A percentile compares a stretch with the other conserved stretches of the same genome.
Conservation (phyloP, 2,113 vertebrate species). For the Gnathonemus echidnorhynchus region DNA sequence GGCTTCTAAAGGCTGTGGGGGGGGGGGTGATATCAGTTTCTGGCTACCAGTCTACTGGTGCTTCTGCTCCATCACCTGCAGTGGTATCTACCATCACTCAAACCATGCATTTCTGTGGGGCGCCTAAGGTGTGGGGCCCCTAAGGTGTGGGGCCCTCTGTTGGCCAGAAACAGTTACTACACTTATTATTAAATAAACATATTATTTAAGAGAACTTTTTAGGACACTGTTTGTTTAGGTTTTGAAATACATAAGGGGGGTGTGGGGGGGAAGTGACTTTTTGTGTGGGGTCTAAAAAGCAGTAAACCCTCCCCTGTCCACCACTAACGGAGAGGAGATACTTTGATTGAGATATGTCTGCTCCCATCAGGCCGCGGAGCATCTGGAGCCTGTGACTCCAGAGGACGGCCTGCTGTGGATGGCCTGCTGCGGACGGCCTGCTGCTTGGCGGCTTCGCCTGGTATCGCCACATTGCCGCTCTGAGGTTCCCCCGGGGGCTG, state of each 20-base stretch:
- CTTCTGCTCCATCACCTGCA: background rate
- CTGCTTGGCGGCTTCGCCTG: background rate
- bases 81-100: background rate
- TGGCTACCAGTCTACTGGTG: background rate
- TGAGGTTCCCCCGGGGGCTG: no score
- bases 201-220: background rate
- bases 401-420: no score
- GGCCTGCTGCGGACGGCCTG: no score
- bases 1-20: background rate
- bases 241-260: background rate
- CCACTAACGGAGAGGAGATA: background rate
- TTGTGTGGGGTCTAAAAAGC: background rate
- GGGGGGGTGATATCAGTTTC: background rate
- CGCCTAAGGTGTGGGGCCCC: background rate
- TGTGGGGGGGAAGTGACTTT: background rate
- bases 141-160: background rate
- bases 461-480: background rate
- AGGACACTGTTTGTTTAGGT: background rate
- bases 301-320: background rate
- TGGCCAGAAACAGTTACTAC: background rate
- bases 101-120: background rate
- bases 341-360: background rate
- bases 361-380: background rate
- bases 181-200: background rate
- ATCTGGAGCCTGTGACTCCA: background rate